Percentiles rank a stretch among this genome's conserved stretches.
Evolutionary conservation across 2,113 vertebrate genomes (phyloP).

Genomic region (Neolamprologus sp.): DNA sequence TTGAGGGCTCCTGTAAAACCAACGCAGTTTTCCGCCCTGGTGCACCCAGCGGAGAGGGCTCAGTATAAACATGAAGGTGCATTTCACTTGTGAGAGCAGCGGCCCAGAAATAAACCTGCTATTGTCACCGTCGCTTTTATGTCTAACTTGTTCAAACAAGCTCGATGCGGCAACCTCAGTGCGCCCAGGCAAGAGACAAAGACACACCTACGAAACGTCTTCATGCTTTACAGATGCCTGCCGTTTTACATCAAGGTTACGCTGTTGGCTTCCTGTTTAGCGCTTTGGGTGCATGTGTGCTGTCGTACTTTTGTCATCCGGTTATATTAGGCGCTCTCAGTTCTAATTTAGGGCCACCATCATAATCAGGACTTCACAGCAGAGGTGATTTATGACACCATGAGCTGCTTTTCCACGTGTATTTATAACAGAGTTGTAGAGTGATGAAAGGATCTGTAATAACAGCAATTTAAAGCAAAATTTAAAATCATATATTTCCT

Average conservation of each 20-base stretch:
- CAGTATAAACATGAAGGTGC: slow-evolving; percentile 1
- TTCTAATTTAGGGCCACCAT: not conserved
- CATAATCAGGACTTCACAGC: not conserved
- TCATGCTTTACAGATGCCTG: not conserved
- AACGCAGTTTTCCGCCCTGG: slow-evolving; percentile 11
- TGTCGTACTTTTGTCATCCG: not conserved
- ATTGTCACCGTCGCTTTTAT: not conserved
- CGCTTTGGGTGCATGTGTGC: not conserved
- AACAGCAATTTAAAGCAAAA: not conserved
- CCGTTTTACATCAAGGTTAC: not conserved
- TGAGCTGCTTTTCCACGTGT: not conserved
- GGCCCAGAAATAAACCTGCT: slow-evolving; percentile 7
- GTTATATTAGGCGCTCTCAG: not conserved
- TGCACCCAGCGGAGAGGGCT: not conserved
- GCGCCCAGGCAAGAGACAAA: not conserved
- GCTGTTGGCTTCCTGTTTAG: not conserved
- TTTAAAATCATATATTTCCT: not conserved
- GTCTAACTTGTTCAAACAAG: slow-evolving; percentile 27
- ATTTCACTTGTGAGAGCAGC: not conserved
- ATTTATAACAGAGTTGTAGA: not conserved
- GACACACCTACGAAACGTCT: not conserved
- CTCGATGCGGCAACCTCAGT: not conserved
- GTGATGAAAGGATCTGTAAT: not conserved
- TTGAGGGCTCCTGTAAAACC: slow-evolving; percentile 10
- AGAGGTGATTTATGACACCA: not conserved